Base-by-base conservation (phyloP, 2,888 invertebrate genomes). In the Callyntrura sp. region DNA sequence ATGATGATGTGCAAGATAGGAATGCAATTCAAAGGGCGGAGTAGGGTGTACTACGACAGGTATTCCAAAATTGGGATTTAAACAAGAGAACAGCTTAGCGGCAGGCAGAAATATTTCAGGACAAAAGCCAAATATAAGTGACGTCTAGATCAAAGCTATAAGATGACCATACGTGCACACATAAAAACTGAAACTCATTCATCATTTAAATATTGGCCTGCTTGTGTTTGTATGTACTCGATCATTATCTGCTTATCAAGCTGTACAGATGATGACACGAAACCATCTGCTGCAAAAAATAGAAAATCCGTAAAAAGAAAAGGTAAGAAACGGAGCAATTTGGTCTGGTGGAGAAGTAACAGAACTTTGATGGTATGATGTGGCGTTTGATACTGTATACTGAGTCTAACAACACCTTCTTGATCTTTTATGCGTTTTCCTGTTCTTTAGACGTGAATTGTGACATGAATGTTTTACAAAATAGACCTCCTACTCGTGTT, bases 401-500 rank as follows among this genome's bases (percentile, higher is more conserved):
- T 28, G 60, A 62, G n/a, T 65, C 9, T 11, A 35, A 43, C n/a
- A 60, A 81, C 79, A 17, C 79, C 57, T 81, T 81, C 35, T 14
- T 35, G 0, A 3, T 60, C 60, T 2, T 76, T 51, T 76, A n/a
- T n/a, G n/a, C n/a, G 25, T 51, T 76, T 57, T 28, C 28, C 51
- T 55, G 55, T 35, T 17, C 11, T 55, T 76, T 51, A 76, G 51
- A 12, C 12, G 12, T 51, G 11, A 17, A n/a, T n/a, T 35, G 11
- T 25, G 25, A 57, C 78, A 79, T 14, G 51, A 60, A 73, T 48
- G 5, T 9, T 81, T 28, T 76, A 78, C 9, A 86, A 76, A 86
- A 86, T 60, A 79, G 86, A 86, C 86, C 86, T 86, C 86, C 86
- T 79, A 79, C 86, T 65, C 65, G 86, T 65, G 48, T 86, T 86